A percentile compares a stretch with the other conserved stretches of the same genome.
These are phyloP conservation scores for Hemaris fuciformis DNA, from an alignment of 2,888 invertebrate genomes.

Conservation along the genomic window DNA sequence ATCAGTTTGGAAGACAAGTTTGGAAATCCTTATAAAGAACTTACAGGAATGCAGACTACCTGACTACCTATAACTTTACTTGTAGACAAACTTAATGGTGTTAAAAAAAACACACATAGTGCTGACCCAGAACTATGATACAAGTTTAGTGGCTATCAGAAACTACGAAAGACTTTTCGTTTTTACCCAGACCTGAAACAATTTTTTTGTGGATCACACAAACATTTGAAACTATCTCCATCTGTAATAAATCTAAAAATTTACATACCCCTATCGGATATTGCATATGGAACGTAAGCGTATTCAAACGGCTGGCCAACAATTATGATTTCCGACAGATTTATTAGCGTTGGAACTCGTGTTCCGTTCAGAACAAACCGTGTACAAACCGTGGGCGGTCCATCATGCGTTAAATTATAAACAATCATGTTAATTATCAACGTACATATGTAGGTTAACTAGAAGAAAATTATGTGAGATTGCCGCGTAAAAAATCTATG, in stretches of 20 bases:
- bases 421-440: not conserved
- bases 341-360: not conserved
- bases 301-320: not conserved
- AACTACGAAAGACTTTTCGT: too few relatives aligned
- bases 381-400: not conserved
- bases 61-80: too few relatives aligned
- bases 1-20: too few relatives aligned
- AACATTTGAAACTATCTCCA: too few relatives aligned
- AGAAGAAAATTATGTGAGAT: not conserved
- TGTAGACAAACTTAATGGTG: too few relatives aligned
- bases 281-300: not conserved
- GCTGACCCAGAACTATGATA: too few relatives aligned
- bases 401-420: not conserved
- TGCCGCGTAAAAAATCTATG: not conserved
- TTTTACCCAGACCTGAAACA: too few relatives aligned
- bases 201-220: too few relatives aligned
- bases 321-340: not conserved
- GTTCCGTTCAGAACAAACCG: not conserved
- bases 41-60: too few relatives aligned
- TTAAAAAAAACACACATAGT: too few relatives aligned
- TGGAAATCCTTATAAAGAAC: too few relatives aligned
- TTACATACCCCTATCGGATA: not conserved
- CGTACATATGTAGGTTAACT: not conserved
- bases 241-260: not conserved
- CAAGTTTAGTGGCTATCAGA: too few relatives aligned